These are phyloP conservation scores for Luperina nickerlii DNA, from an alignment of 2,888 invertebrate species.

Conservation along the genomic window DNA sequence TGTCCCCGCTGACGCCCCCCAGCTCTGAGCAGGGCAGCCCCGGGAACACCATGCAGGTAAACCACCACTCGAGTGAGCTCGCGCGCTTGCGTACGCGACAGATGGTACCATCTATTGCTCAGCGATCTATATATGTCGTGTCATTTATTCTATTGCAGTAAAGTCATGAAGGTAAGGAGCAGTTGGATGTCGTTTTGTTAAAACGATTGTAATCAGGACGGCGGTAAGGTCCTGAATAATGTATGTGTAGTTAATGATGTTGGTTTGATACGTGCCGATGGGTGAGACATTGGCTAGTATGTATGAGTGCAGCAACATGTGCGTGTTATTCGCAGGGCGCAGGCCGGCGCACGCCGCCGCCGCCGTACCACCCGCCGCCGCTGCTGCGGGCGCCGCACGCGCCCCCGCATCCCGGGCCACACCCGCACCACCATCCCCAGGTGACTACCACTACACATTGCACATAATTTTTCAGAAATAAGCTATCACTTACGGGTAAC, in stretches of 20 bases:
- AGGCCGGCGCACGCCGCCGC: conserved; percentile 93
- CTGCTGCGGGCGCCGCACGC: conserved; percentile 80
- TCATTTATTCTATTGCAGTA: conserved; percentile 67
- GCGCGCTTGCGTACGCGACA: conserved; percentile 80
- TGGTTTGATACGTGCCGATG: conserved; percentile 52
- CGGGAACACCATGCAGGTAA: conserved; percentile 92
- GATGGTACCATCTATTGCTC: conserved; percentile 85
- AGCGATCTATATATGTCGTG: conserved; percentile 74
- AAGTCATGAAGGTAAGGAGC: conserved; percentile 57
- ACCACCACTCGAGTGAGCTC: conserved; percentile 63
- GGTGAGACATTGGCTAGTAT: conserved; percentile 47
- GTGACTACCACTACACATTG: conserved; percentile 63
- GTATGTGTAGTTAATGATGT: conserved; percentile 64
- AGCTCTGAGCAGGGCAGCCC: conserved; percentile 97
- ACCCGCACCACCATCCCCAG: conserved; percentile 80
- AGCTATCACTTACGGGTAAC: not conserved
- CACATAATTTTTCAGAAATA: not conserved
- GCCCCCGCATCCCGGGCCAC: conserved; percentile 74
- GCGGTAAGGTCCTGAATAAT: conserved; percentile 65
- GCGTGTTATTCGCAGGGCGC: conserved; percentile 83
- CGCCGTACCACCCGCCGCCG: conserved; percentile 93
- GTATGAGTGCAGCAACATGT: conserved; percentile 67
- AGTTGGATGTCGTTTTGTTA: conserved; percentile 59
- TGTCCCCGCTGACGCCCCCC: conserved; percentile 96
- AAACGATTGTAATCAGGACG: conserved; percentile 64